These are phyloP conservation scores for Habropoda laboriosa DNA, from an alignment of 1,140 invertebrate species.

Conservation along the genomic window DNA sequence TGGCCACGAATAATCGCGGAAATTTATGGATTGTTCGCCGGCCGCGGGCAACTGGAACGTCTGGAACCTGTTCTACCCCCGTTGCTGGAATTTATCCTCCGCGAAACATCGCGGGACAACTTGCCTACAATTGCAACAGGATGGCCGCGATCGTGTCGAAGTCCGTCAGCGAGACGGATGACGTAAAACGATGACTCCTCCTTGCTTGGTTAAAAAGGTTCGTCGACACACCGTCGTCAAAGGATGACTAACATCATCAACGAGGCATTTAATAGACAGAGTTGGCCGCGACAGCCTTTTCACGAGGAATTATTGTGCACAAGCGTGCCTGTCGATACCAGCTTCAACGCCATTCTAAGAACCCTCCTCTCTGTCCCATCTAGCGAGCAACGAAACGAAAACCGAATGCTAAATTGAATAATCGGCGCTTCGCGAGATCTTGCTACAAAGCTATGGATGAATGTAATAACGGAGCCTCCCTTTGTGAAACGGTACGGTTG, in stretches of 20 bases:
- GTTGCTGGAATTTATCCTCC: slow-evolving; percentile 38
- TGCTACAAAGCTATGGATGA: not conserved
- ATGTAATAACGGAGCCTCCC: not conserved
- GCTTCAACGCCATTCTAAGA: not conserved
- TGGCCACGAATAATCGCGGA: not conserved
- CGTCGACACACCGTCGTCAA: slow-evolving; percentile 7
- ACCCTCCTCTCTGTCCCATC: not conserved
- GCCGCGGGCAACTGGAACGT: not conserved
- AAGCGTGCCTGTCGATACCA: not conserved
- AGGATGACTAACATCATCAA: slow-evolving; percentile 49
- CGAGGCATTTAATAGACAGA: slow-evolving; percentile 26
- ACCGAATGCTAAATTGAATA: slow-evolving; percentile 5
- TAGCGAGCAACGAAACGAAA: not conserved
- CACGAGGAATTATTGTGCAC: slow-evolving; percentile 4
- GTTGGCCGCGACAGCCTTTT: not conserved
- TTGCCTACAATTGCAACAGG: slow-evolving; percentile 45
- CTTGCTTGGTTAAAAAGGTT: slow-evolving; percentile 34
- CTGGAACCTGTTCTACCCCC: slow-evolving; percentile 33
- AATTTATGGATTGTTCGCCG: slow-evolving; percentile 33
- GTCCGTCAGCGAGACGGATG: slow-evolving; percentile 14
- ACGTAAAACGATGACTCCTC: slow-evolving; percentile 48
- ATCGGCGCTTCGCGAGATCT: not conserved
- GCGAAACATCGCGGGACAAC: not conserved
- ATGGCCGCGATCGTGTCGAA: slow-evolving; percentile 30
- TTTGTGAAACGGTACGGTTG: not conserved